Evolutionary conservation across 2,888 invertebrate genomes (phyloP), one percentile per base, ranked within the genome.

Genomic region (Scaptomyza parva): DNA sequence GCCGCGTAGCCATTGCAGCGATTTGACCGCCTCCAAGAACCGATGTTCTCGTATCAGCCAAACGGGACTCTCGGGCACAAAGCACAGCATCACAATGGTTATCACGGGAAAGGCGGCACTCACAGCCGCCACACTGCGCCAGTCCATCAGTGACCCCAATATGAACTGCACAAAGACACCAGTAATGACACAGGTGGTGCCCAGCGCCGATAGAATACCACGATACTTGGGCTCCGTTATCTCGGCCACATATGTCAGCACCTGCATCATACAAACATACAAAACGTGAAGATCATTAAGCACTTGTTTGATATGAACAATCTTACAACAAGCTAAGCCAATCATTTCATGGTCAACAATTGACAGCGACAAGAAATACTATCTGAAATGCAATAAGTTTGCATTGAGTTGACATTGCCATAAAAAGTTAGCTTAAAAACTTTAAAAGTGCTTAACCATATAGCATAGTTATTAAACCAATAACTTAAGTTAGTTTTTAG

Each of bases 161-260:
- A 96, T 92, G 90, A 96, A 95, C 67, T 96, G 96, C 0, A 94
- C 93, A 87, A 96, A 95, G 20, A 96, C 93, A 0, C 96, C 96
- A 1, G 95, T 91, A 65, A 96, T 96, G 73, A 96, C 95, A 74
- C 95, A 93, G 91, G 96, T 94, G 0, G 95, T 94, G 66, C 96
- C 95, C 17, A 96, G 94, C 6, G 96, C 96, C 0, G 96, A 91
- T 40, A 91, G 60, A 39, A 91, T 90, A 1, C 96, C 96, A 28
- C 96, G 93, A 35, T 96, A 93, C 84, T 95, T 94, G 0, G 96
- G 96, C 89, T 96, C 95, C 0, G 96, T 96, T 50, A 97, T 94
- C 92, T 97, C 96, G 5, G 96, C 96, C 12, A 96, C 96, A 89
- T 96, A 97, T 0, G 96, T 96, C 78, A 96, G 91, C 28, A 96